Conservation (phyloP, 2,888 invertebrate genomes). For the Pterobdella sp. region DNA sequence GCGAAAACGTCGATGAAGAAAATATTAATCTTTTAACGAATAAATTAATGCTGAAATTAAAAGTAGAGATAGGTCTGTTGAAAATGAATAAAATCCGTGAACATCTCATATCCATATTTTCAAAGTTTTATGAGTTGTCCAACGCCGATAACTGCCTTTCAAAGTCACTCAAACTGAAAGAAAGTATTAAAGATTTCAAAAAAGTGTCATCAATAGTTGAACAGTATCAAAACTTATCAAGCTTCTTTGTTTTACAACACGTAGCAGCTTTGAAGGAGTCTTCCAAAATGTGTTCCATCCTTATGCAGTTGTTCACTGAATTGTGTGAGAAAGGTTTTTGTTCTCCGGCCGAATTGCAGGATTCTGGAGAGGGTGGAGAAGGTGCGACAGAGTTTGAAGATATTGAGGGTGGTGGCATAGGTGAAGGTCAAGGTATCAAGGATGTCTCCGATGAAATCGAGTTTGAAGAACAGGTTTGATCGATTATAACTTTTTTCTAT, state of each 20-base stretch:
- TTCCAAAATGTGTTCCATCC: slow-evolving; percentile 72
- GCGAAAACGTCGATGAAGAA: slow-evolving; percentile 51
- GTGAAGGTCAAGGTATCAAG: slow-evolving; percentile 78
- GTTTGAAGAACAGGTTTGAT: slow-evolving; percentile 64
- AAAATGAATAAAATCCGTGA: slow-evolving; percentile 54
- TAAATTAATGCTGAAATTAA: slow-evolving; percentile 60
- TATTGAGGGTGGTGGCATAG: slow-evolving; percentile 71
- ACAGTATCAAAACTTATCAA: slow-evolving; percentile 66
- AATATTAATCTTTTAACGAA: slow-evolving; percentile 59
- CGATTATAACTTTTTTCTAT: not conserved
- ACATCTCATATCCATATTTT: not conserved
- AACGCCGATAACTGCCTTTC: not conserved
- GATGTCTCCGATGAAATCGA: slow-evolving; percentile 89
- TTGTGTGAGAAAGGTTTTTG: slow-evolving; percentile 83
- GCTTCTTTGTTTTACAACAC: slow-evolving; percentile 71
- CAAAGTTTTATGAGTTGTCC: not conserved
- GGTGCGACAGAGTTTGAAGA: slow-evolving; percentile 53
- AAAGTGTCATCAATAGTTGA: slow-evolving; percentile 57
- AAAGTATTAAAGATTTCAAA: not conserved
- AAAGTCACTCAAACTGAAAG: not conserved
- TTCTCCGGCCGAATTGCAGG: slow-evolving; percentile 46
- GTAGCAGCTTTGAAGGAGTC: slow-evolving; percentile 69
- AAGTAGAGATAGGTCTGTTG: slow-evolving; percentile 59
- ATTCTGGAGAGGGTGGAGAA: slow-evolving; percentile 55
- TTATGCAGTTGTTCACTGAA: slow-evolving; percentile 76